These are phyloP conservation scores for Cyclina sinensis DNA, from an alignment of 1,140 invertebrate species.

Conservation along the genomic window DNA sequence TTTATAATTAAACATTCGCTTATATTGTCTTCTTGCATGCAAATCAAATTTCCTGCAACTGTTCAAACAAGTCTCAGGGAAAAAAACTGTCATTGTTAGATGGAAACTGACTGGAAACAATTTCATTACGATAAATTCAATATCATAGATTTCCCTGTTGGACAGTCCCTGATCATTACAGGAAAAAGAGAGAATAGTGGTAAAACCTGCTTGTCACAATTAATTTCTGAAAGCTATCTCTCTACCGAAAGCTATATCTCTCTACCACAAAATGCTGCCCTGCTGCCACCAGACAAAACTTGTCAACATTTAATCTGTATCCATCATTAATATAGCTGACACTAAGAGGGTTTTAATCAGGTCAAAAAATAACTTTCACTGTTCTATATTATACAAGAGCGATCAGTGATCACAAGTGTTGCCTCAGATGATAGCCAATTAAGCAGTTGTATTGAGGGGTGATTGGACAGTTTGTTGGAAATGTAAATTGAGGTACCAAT, in stretches of 20 bases:
- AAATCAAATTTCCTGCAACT: background rate
- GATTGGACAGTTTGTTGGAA: too few relatives aligned
- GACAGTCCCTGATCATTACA: background rate
- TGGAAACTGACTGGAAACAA: background rate
- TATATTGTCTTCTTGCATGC: background rate
- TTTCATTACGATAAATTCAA: slow-evolving; percentile 7
- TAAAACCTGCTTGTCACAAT: background rate
- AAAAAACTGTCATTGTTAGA: background rate
- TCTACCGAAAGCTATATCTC: background rate
- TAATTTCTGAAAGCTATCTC: too few relatives aligned
- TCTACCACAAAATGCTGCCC: background rate
- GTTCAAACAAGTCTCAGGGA: background rate
- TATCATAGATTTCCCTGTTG: slow-evolving; percentile 27
- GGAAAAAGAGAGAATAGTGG: background rate
- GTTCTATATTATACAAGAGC: too few relatives aligned
- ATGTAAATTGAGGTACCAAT: too few relatives aligned
- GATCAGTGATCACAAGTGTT: too few relatives aligned
- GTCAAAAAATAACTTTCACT: background rate
- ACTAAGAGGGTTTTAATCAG: background rate
- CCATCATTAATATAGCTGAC: background rate
- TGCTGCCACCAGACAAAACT: background rate
- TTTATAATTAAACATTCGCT: background rate
- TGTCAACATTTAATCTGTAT: background rate
- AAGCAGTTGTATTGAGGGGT: too few relatives aligned
- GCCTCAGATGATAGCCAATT: too few relatives aligned